Percentiles rank a stretch among this genome's conserved stretches.
phyloP scores from a whole-genome alignment of 1,140 invertebrate genomes.

The Apis dorsata region DNA sequence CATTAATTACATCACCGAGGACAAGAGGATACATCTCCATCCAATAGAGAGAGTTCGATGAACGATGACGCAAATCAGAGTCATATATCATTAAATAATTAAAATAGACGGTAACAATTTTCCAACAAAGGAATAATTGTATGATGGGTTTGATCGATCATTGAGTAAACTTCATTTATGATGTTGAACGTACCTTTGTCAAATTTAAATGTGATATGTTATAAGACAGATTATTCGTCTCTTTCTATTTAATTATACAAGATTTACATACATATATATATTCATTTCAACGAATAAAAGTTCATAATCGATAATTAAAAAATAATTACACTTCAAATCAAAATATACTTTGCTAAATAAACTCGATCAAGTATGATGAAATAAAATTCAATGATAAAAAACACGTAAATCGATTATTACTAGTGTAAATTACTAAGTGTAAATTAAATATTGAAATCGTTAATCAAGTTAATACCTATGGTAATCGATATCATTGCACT shows the following conservation, averaged over 20 bases:
- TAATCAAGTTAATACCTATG: not conserved
- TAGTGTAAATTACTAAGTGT: not conserved
- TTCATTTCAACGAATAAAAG: too few species aligned
- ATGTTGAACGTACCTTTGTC: not conserved
- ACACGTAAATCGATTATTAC: not conserved
- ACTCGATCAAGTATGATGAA: not conserved
- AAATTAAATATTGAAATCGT: too few species aligned
- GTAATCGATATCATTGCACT: not conserved
- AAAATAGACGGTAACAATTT: not conserved
- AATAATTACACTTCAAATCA: not conserved
- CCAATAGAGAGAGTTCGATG: not conserved
- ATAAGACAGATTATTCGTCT: not conserved
- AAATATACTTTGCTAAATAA: not conserved
- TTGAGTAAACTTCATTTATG: slow-evolving; percentile 6
- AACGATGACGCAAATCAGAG: slow-evolving; percentile 22
- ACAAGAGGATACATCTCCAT: too few species aligned
- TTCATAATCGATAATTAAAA: too few species aligned
- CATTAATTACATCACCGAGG: slow-evolving; percentile 13
- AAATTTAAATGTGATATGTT: slow-evolving; percentile 1
- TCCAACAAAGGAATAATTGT: not conserved
- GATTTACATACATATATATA: too few species aligned
- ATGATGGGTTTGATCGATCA: not conserved
- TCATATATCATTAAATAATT: slow-evolving; percentile 1
- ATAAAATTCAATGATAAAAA: not conserved
- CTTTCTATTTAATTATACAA: not conserved